A percentile compares a stretch with the other conserved stretches of the same genome.
phyloP scores from a whole-genome alignment of 2,888 invertebrate genomes.

The Odontothrips loti region DNA sequence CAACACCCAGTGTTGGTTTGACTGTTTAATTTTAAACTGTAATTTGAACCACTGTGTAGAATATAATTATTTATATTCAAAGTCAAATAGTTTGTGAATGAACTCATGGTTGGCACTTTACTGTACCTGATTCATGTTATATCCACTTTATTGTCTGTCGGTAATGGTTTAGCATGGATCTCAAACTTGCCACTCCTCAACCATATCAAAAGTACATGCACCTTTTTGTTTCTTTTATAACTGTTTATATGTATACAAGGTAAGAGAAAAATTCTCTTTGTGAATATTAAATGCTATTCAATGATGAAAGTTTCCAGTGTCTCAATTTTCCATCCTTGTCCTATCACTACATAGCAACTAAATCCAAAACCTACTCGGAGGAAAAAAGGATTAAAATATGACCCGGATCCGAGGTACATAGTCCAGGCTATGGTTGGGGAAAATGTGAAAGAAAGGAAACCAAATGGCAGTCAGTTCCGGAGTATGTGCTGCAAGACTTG shows the following conservation, averaged over 20 bases:
- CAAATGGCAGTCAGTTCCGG: too few relatives aligned
- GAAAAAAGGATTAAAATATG: too few relatives aligned
- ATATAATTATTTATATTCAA: slow-evolving; percentile 19
- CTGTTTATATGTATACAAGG: slow-evolving; percentile 6
- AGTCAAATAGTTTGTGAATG: neutral
- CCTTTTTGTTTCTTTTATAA: slow-evolving; percentile 7
- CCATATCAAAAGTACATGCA: slow-evolving; percentile 1
- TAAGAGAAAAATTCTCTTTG: neutral
- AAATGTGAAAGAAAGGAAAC: too few relatives aligned
- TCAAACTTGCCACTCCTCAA: slow-evolving; percentile 9
- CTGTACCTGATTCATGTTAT: slow-evolving; percentile 15
- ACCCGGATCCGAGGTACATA: too few relatives aligned
- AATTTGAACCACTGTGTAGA: neutral
- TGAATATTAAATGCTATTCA: slow-evolving; percentile 16
- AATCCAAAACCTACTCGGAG: too few relatives aligned
- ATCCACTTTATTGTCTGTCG: slow-evolving; percentile 11
- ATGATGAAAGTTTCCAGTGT: neutral
- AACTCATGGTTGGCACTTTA: neutral
- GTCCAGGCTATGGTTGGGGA: too few relatives aligned
- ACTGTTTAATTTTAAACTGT: neutral
- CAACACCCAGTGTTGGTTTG: neutral
- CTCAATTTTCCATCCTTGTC: neutral
- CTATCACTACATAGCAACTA: neutral
- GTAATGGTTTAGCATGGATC: slow-evolving; percentile 21
- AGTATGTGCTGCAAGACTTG: too few relatives aligned